Evolutionary conservation across 2,113 vertebrate genomes (phyloP).

Genomic region (Hypanus sabinus): DNA sequence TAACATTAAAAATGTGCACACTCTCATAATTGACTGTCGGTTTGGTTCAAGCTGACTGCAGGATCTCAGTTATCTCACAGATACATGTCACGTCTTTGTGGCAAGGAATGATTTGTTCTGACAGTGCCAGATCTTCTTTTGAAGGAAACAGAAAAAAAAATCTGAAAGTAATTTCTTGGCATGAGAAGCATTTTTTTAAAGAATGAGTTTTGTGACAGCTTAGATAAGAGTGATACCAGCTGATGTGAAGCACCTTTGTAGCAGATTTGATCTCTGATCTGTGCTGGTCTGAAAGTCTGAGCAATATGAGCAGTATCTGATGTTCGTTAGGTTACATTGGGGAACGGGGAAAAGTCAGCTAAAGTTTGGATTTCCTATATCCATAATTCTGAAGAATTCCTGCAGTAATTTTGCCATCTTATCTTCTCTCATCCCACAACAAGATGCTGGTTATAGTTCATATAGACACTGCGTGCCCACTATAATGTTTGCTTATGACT

Average conservation of each 20-base stretch:
- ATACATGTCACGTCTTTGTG: not conserved
- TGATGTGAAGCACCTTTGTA: not conserved
- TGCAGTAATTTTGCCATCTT: not conserved
- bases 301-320: not conserved
- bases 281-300: not conserved
- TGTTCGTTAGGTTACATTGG: not conserved
- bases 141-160: not conserved
- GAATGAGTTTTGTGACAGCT: not conserved
- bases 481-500: not conserved
- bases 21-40: not conserved
- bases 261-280: not conserved
- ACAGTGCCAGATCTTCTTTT: not conserved
- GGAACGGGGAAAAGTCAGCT: not conserved
- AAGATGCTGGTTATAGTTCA: not conserved
- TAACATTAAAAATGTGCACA: not conserved
- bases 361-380: not conserved
- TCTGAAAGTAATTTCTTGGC: not conserved
- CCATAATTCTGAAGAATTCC: not conserved
- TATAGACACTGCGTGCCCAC: not conserved
- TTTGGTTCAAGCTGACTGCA: not conserved
- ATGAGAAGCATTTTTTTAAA: not conserved
- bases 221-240: not conserved
- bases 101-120: not conserved
- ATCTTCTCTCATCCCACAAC: not conserved
- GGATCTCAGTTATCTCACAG: not conserved